phyloP scores from a whole-genome alignment of 2,797 vertebrate genomes.

The Xenentodon cancila region DNA sequence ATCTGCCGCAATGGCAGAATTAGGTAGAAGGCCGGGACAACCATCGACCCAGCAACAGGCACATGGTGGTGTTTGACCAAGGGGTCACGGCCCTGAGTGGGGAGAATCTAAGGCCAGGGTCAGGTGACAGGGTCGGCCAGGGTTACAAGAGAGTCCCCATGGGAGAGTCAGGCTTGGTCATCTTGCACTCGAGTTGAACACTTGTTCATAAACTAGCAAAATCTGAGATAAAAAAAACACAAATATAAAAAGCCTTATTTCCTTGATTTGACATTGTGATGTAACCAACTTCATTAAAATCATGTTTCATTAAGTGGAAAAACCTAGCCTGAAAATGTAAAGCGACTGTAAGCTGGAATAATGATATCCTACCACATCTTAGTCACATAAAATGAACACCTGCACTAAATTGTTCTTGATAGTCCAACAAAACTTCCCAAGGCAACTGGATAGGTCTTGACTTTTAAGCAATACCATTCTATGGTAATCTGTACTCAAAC shows the following conservation, averaged over 20 bases:
- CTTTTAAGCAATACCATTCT: conserved; percentile 23
- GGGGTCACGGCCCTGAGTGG: conserved; percentile 53
- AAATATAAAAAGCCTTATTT: conserved; percentile 52
- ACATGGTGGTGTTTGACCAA: conserved; percentile 64
- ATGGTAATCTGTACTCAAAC: conserved; percentile 76
- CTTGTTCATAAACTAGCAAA: conserved; percentile 10
- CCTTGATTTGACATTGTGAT: conserved; percentile 41
- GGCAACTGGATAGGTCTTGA: conserved; percentile 4
- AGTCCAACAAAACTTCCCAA: conserved; percentile 7
- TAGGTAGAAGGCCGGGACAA: conserved; percentile 35
- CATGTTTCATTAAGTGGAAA: conserved; percentile 28
- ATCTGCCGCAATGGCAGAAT: conserved; percentile 61
- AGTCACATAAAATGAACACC: conserved; percentile 12
- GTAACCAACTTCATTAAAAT: conserved; percentile 33
- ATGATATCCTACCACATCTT: conserved; percentile 4
- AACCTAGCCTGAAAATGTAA: conserved; percentile 14
- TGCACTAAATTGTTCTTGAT: not conserved
- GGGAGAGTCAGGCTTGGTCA: conserved; percentile 48
- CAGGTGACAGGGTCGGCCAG: conserved; percentile 53
- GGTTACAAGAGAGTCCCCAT: conserved; percentile 60
- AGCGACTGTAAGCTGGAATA: conserved; percentile 3
- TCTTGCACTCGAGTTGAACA: conserved; percentile 25
- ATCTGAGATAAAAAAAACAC: not conserved
- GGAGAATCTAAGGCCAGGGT: conserved; percentile 57
- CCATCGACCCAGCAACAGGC: conserved; percentile 69